These are phyloP conservation scores for Macaca mulatta DNA, from an alignment of 2,113 vertebrate genomes.

Conservation along the genomic window DNA sequence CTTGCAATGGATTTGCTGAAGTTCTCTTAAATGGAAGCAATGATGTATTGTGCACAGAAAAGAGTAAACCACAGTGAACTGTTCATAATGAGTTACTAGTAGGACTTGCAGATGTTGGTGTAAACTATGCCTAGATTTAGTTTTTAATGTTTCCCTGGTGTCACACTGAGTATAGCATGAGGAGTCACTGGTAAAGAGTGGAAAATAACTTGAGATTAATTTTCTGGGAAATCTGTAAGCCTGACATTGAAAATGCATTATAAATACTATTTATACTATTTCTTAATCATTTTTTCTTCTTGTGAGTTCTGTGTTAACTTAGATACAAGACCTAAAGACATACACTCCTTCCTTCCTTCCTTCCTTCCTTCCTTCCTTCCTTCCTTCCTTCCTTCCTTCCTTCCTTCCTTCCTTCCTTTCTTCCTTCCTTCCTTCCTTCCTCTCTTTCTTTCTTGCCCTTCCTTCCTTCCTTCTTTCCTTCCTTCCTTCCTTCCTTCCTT, in stretches of 20 bases:
- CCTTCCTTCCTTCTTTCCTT: too few relatives aligned
- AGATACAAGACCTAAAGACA: not conserved
- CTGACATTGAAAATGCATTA: not conserved
- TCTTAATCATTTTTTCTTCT: not conserved
- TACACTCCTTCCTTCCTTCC: too few relatives aligned
- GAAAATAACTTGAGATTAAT: not conserved
- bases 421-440: fast-evolving
- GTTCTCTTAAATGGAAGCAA: not conserved
- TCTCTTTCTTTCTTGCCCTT: too few relatives aligned
- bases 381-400: too few relatives aligned
- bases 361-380: too few relatives aligned
- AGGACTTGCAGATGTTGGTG: not conserved
- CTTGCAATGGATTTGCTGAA: not conserved
- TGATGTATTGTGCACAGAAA: not conserved
- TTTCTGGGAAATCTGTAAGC: constrained; percentile 13
- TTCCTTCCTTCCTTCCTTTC: too few relatives aligned
- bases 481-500: too few relatives aligned
- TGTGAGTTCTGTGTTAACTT: not conserved
- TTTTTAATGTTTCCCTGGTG: not conserved
- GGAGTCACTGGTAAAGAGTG: not conserved
- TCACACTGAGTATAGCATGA: not conserved
- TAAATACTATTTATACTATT: not conserved
- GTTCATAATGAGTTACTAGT: not conserved
- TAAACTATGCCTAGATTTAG: not conserved
- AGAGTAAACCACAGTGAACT: not conserved